phyloP scores from a whole-genome alignment of 2,113 vertebrate species.

The Silurus meridionalis region DNA sequence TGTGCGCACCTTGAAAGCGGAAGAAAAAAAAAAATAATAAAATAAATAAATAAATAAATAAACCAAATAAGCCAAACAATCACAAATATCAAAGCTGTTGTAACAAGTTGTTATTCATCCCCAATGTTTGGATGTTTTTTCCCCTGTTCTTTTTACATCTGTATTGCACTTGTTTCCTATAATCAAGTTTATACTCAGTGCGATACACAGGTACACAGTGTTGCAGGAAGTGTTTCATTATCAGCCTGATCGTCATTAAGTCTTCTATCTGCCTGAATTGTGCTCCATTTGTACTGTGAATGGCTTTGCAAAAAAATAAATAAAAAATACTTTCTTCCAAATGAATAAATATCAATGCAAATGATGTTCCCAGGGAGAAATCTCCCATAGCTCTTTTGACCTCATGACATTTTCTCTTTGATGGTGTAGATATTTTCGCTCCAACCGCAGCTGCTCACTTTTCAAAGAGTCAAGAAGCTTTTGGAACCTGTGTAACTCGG shows the following conservation, averaged over 20 bases:
- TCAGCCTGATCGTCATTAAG: background rate
- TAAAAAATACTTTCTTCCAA: background rate
- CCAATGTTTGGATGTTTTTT: background rate
- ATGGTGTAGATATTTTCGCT: background rate
- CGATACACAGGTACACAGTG: background rate
- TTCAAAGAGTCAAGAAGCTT: background rate
- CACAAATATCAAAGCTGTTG: background rate
- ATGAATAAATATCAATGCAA: background rate
- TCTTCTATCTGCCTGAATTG: background rate
- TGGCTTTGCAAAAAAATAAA: background rate
- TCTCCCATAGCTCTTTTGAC: background rate
- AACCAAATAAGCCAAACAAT: too few species aligned
- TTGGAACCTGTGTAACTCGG: background rate
- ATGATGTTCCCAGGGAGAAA: background rate
- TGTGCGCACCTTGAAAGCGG: too few species aligned
- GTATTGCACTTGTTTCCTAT: background rate
- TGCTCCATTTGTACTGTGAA: background rate
- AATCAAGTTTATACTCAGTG: background rate
- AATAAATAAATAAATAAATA: too few species aligned
- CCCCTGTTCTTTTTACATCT: background rate
- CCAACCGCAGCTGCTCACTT: background rate
- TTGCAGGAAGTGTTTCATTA: background rate
- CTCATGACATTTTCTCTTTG: constrained; percentile 28
- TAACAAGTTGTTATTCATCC: background rate
- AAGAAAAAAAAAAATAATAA: too few species aligned